Evolutionary conservation across 2,113 vertebrate species (phyloP).

Genomic region (Pica pica): DNA sequence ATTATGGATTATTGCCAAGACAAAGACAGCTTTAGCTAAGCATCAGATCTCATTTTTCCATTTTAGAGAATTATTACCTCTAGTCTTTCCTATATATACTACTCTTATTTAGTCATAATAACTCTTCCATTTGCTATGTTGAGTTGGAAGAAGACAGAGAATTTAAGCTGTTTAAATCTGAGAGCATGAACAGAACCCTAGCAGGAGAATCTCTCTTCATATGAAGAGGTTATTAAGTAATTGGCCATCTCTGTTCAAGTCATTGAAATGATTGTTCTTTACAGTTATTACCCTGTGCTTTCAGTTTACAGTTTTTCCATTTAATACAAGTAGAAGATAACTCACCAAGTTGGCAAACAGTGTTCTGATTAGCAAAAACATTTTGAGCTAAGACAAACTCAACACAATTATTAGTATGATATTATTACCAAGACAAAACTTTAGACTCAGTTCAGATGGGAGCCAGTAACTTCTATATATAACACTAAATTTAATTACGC

Average conservation of each 20-base stretch:
- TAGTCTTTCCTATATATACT: background rate
- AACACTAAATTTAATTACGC: background rate
- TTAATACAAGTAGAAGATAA: slow-evolving; percentile 12
- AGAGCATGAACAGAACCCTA: background rate
- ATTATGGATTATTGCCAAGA: background rate
- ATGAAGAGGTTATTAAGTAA: slow-evolving; percentile 11
- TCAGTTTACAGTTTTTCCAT: slow-evolving; percentile 20
- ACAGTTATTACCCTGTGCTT: background rate
- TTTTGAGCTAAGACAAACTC: background rate
- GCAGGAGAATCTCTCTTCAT: background rate
- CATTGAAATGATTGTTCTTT: slow-evolving; percentile 12
- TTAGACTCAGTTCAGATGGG: background rate
- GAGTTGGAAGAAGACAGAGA: background rate
- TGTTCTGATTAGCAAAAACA: slow-evolving; percentile 10
- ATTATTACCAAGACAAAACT: background rate
- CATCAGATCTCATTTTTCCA: background rate
- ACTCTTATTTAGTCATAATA: background rate
- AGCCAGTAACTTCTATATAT: background rate
- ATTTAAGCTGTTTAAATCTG: background rate
- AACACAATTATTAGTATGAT: background rate
- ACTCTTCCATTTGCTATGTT: background rate
- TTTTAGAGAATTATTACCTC: background rate
- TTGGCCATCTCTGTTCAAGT: background rate
- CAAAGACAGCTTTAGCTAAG: background rate
- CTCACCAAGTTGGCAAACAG: slow-evolving; percentile 23